Base-by-base conservation (phyloP, 2,797 vertebrate genomes). In the Taenioides sp. region DNA sequence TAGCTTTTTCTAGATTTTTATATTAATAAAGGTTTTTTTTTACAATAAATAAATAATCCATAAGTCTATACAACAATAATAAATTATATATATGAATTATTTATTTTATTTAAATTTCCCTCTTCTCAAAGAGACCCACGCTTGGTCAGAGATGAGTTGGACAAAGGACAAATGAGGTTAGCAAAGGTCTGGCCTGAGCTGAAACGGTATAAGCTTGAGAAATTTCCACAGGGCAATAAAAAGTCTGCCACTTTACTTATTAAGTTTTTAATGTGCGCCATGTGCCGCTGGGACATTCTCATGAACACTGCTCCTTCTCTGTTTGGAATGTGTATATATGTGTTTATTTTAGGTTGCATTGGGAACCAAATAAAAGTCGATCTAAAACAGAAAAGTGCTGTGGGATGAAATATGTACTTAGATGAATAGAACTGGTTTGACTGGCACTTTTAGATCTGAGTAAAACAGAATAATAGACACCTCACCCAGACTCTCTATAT, bases 211-310 rank as follows among this genome's bases (percentile, higher is more conserved):
- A 87, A 84, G 87, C 89, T 87, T 90, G 84, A 92, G 88, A 93
- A 89, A 92, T 91, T 87, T 93, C 93, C 91, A 93, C 89, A 86
- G 90, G 91, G 91, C 87, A 91, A 87, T 94, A 91, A 93, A 94
- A 93, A 84, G 91, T 93, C 92, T 90, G 89, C 92, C 92, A 93
- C 92, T 94, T 94, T 92, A 89, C 91, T 92, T 93, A 92, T 90
- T 92, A 90, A 87, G 89, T 88, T 92, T 88, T 89, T 93, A 92
- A 94, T 93, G 87, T 85, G 82, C 78, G 86, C 93, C 93, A 94
- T 90, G 91, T 94, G 92, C 85, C 55, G 63, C 67, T 71, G 74
- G 73, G 72, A 69, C 61, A 6, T 83, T 84, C 82, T 77, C 78
- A 65, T 60, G 75, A 72, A 67, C 72, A 77, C 84, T 75, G 74